Evolutionary conservation across 2,113 vertebrate genomes (phyloP).

Genomic region (Merops nubicus): DNA sequence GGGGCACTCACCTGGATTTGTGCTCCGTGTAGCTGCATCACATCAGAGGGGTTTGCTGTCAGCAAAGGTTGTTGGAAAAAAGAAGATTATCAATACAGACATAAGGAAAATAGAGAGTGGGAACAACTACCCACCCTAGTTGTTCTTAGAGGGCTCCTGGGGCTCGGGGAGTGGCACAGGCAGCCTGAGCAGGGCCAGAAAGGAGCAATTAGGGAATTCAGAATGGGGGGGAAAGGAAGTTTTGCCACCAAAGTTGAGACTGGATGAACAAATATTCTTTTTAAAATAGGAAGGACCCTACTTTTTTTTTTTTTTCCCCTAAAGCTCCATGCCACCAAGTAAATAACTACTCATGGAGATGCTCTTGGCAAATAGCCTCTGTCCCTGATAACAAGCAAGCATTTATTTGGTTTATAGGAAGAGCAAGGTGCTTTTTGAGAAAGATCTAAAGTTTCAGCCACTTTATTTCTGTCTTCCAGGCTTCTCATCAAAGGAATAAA

Average conservation of each 20-base stretch:
- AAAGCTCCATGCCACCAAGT: not conserved
- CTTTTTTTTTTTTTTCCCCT: not conserved
- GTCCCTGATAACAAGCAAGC: not conserved
- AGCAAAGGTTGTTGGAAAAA: not conserved
- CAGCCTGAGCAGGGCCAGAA: not conserved
- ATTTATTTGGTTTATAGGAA: not conserved
- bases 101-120: constrained; percentile 25
- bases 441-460: not conserved
- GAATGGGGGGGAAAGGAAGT: not conserved
- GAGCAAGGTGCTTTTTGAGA: not conserved
- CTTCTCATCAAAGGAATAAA: not conserved
- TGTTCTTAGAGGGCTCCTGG: not conserved
- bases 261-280: not conserved
- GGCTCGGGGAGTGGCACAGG: not conserved
- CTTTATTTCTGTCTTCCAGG: not conserved
- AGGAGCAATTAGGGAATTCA: not conserved
- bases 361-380: not conserved
- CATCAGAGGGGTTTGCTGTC: constrained; percentile 19
- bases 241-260: not conserved
- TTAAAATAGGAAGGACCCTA: not conserved
- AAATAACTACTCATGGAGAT: not conserved
- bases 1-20: constrained; percentile 24
- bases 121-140: constrained; percentile 21
- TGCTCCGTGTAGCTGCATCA: not conserved
- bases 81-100: constrained; percentile 43